Evolutionary conservation across 1,140 invertebrate genomes (phyloP), one percentile per base, ranked within the genome.

Genomic region (Achatina immaculata): DNA sequence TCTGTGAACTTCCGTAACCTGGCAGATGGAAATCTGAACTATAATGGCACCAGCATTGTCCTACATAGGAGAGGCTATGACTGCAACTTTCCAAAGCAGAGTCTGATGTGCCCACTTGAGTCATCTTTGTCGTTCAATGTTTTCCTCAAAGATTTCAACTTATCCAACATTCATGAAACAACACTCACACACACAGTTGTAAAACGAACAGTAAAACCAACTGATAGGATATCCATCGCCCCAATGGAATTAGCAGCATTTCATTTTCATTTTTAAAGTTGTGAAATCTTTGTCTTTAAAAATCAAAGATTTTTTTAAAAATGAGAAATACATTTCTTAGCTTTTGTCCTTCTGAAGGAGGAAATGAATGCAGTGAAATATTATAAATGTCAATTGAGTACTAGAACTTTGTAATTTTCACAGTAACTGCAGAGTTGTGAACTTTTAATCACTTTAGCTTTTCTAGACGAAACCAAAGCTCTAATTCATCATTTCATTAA

Each of bases 11-110:
- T 90, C 65, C 85, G 85, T 51, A 87, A 85, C 55, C 75, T 90
- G 40, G 83, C 85, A 36, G 87, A 83, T 51, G 83, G 84, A 7
- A 85, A 88, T 65, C 45, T 88, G 16, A 71, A 81, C 16, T 87
- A 88, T 79, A 87, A 88, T 66, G 87, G 86, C 28, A 87, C 87
- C 24, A 87, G 86, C 75, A 51, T 90, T 16, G 82, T 89, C 34
- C 73, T 90, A 19, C 88, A 90, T 78, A 83, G 88, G 14, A 65
- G 84, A 69, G 88, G 86, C 24, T 88, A 85, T 68, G 80, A 81
- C 48, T 90, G 89, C 83, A 83, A 82, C 43, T 88, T 87, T 76
- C 85, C 84, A 6, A n/a, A 55, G 9, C 65, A 34, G 4, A 74
- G 75, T 48, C 66, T 88, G 21, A 77, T 83, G 76, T 89, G 88